Evolutionary conservation across 2,113 vertebrate species (phyloP), one percentile per base, ranked within the genome.

Genomic region (Grus americana): DNA sequence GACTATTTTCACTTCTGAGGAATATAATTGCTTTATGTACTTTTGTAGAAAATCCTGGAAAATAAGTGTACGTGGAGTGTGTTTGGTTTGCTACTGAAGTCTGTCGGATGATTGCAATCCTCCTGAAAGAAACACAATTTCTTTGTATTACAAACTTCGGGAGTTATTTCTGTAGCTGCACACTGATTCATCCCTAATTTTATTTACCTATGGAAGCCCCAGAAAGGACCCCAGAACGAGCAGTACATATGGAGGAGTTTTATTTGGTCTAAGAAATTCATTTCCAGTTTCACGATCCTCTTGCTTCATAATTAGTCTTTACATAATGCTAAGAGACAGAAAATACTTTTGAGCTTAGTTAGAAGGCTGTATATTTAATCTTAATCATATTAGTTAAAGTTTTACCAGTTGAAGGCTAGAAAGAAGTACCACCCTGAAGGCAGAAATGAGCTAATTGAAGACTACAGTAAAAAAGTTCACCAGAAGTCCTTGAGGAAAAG

Each of bases 351-450:
- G 32, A 46, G 62, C 72, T 84, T 92, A 79, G 50, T 91, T 78
- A 95, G 70, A 90, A 76, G 54, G 58, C 58, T 94, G 44, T 65
- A 36, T 97, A 87, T 91, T 87, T 92, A 68, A 79, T 95, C 95
- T 90, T 90, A 76, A 94, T 94, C 52, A 85, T 67, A 89, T 75
- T 65, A 78, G 62, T 92, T 92, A 55, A 93, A 87, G 27, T 95
- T 95, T 95, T 87, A 65, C 52, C 5, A 57, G 57, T 61, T 85
- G 36, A 90, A 91, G 52, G 24, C 49, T 92, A 58, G 52, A 82
- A 47, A 75, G n/a, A 61, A 63, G 52, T 20, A 58, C 38, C 86
- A 58, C 38, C 86, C 67, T 80, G 72, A 91, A 95, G 92, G 72
- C 87, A 91, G 66, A 82, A 95, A 87, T 79, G 76, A 94, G 24